A percentile compares a stretch with the other conserved stretches of the same genome.
phyloP scores from a whole-genome alignment of 2,113 vertebrate species.

The Xerus inauris region DNA sequence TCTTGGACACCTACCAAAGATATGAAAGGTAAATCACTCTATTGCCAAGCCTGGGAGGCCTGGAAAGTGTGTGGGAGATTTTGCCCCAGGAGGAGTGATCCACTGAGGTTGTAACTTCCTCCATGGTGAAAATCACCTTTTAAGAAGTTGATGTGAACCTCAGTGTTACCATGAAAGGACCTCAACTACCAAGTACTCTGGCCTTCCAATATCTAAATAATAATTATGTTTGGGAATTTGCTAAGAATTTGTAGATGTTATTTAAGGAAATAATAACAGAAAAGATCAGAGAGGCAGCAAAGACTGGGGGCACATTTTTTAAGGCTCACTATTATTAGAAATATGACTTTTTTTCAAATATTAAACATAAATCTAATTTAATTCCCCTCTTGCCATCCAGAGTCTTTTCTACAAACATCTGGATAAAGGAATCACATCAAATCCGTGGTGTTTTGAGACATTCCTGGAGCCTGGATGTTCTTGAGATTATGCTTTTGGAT shows the following conservation, averaged over 20 bases:
- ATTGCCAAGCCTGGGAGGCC: not conserved
- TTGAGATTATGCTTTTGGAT: conserved; percentile 89
- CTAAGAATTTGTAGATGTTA: not conserved
- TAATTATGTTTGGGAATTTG: not conserved
- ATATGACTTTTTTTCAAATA: conserved; percentile 86
- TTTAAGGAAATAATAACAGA: conserved; percentile 14
- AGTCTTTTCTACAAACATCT: conserved; percentile 87
- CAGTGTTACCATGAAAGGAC: not conserved
- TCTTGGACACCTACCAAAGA: not conserved
- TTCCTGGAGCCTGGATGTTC: conserved; percentile 85
- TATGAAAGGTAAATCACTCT: not conserved
- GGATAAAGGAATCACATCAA: conserved; percentile 86
- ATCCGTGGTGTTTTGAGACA: conserved; percentile 86
- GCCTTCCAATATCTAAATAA: not conserved
- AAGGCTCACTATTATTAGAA: conserved; percentile 84
- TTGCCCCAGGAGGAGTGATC: not conserved
- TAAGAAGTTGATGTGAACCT: not conserved
- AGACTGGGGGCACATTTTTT: conserved; percentile 78
- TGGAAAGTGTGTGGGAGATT: not conserved
- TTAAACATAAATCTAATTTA: conserved; percentile 89
- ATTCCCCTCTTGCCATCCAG: conserved; percentile 83
- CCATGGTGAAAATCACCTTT: not conserved
- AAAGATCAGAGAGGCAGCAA: conserved; percentile 13
- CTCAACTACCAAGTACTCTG: not conserved
- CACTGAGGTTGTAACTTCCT: not conserved